Base-by-base conservation (phyloP, 2,797 vertebrate genomes). In the Tapirus indicus region DNA sequence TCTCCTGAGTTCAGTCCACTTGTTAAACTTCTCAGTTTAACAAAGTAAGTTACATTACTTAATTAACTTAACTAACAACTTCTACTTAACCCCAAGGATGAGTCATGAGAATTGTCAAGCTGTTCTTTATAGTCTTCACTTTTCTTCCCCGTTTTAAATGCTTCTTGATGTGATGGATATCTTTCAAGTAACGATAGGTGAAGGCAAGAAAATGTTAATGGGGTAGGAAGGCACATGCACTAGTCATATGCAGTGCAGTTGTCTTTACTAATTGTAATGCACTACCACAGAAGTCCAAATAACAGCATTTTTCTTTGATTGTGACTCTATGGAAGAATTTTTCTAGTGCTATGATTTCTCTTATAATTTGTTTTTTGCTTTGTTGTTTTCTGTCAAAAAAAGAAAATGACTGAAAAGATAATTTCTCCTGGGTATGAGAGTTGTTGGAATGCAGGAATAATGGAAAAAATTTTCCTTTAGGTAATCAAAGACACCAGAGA, bases 371-470 rank as follows among this genome's bases (percentile, higher is more conserved):
- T 84, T 91, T 56, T 4, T 17, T 96, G 56, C 64, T 86, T 86
- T 29, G 8, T 49, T 93, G 5, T 85, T 96, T 88, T 93, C n/a
- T 74, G 23, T 87, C 58, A 85, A 83, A 80, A 80, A 82, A 85
- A 47, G 38, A 82, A 94, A 90, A 94, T 54, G 18, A 68, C n/a
- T 93, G 62, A 82, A 80, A 85, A 87, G 49, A 56, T 77, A 21
- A 64, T 85, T 96, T 95, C 41, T 88, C 2, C 14, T 74, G n/a
- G 35, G 6, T 97, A 80, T 92, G 44, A 80, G 35, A 92, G 49
- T 41, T 92, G 20, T 52, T 64, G 21, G 74, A 60, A n/a, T 75
- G 11, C 56, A 80, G 60, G 52, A 64, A 69, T 75, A 91, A 29
- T 74, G 29, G 52, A 25, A 84, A 62, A 91, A 20, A 16, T 16